Evolutionary conservation across 2,888 invertebrate genomes (phyloP), one percentile per base, ranked within the genome.

Genomic region (Apamea epomidion): DNA sequence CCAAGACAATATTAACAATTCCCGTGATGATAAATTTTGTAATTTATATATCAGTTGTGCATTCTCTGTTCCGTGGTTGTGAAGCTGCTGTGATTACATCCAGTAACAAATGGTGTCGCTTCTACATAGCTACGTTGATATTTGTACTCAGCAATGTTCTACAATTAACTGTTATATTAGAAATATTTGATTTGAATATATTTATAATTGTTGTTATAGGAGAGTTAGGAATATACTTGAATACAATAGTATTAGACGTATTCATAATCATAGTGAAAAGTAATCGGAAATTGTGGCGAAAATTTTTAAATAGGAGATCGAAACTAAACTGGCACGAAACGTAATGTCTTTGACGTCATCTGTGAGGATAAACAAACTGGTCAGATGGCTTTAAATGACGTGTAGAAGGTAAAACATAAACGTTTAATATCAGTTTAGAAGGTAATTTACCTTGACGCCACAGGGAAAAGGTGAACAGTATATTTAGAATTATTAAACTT

Each of bases 1-100:
- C 48, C 25, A 81, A 75, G 54, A n/a, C 68, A 8, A 21, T 80
- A 21, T 21, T 80, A 16, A 48, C 71, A 8, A 79, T 79, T 58
- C 80, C 80, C 37, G 37, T 80, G 12, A 21, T 45, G 8, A 81
- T 69, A 37, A 81, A 73, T 74, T 69, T 81, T 48, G 16, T 62
- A 0, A 81, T 81, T 32, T 81, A 81, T 37, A 10, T 81, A n/a
- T 32, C 54, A 25, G 81, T 81, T n/a, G 32, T 81, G 21, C 4
- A 6, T 68, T 70, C 73, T 68, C 18, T 81, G 45, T 81, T 69
- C 10, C 74, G 74, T 14, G 45, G n/a, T 18, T 32, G n/a, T 45
- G 10, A 67, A n/a, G 16, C 29, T 45, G n/a, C 37, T 1, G n/a
- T 6, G 3, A 58, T 2, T 37, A 29, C 58, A 6, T 3, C 6